These are phyloP conservation scores for Eulemur rubriventer DNA, from an alignment of 2,797 vertebrate species.

Conservation along the genomic window DNA sequence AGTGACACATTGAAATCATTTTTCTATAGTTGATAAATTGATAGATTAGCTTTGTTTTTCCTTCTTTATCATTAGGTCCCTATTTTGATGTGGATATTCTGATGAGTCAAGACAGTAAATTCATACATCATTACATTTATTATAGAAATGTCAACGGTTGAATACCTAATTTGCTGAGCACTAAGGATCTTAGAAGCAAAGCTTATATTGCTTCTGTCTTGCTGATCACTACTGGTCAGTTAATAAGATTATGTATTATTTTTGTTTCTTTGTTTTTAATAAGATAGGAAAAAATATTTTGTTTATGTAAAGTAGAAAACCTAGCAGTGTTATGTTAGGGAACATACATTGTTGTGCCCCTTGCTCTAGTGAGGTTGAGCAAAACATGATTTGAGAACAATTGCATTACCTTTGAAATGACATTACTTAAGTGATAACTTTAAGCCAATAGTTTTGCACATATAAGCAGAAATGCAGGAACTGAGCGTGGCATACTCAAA, in stretches of 20 bases:
- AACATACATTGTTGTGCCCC: not conserved
- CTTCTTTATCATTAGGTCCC: not conserved
- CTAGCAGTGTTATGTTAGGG: not conserved
- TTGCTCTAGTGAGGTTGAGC: not conserved
- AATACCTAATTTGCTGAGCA: not conserved
- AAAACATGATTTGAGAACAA: not conserved
- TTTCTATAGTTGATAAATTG: not conserved
- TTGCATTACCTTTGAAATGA: not conserved
- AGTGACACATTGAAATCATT: not conserved
- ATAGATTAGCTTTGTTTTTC: not conserved
- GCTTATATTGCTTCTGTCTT: not conserved
- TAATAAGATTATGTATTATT: not conserved
- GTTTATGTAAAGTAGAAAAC: not conserved
- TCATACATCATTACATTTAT: not conserved
- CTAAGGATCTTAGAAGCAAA: not conserved
- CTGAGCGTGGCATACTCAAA: not conserved
- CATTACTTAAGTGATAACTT: not conserved
- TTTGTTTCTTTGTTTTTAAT: slow-evolving; percentile 15
- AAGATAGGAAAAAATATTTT: not conserved
- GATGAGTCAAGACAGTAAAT: not conserved
- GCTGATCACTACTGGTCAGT: not conserved
- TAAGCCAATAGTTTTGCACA: not conserved
- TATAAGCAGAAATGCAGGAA: not conserved
- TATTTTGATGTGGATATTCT: not conserved
- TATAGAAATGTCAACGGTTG: not conserved